Evolutionary conservation across 2,113 vertebrate genomes (phyloP), one percentile per base, ranked within the genome.

Genomic region (Triplophysa tibetana): DNA sequence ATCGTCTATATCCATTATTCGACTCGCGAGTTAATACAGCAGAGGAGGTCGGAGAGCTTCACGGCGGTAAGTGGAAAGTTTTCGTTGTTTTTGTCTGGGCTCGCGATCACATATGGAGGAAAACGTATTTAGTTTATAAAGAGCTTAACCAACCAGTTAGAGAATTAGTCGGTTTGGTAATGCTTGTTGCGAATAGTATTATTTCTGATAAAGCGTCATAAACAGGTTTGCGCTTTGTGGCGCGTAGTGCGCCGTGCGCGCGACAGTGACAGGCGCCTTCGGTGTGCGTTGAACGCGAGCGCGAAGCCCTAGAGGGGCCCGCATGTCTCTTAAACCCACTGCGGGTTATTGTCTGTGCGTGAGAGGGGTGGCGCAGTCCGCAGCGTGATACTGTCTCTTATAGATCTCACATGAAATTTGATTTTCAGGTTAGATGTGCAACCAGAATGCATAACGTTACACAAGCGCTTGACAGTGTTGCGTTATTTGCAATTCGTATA

Each of bases 11-110:
- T 68, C 83, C 48, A 10, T 11, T 54, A 3, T 21, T n/a, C 72
- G 23, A 80, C 70, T 50, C 19, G 23, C 72, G 64, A 62, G 72
- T 43, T 85, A 83, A 90, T 87, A 87, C 86, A 67, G 80, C 67
- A 75, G 75, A 41, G 88, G 86, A 81, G 69, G 70, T 78, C 65
- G 23, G 86, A 79, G 62, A 58, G 73, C 88, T 6, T 70, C 75
- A 80, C 76, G 58, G 88, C 88, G 93, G 93, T 94, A 90, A 92
- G 93, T 9, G 14, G 21, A 73, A 77, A 77, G 75, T 77, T 77
- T 77, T 45, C 23, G 62, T 65, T 77, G 48, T 65, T 77, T 77
- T 76, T 65, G 26, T 48, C 45, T 43, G 60, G 61, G 60, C 48
- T 76, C 65, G 17, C 23, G 61, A 76, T 43, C 58, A 6, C 7